Conservation (phyloP, 2,888 invertebrate genomes). For the Diploptera punctata region DNA sequence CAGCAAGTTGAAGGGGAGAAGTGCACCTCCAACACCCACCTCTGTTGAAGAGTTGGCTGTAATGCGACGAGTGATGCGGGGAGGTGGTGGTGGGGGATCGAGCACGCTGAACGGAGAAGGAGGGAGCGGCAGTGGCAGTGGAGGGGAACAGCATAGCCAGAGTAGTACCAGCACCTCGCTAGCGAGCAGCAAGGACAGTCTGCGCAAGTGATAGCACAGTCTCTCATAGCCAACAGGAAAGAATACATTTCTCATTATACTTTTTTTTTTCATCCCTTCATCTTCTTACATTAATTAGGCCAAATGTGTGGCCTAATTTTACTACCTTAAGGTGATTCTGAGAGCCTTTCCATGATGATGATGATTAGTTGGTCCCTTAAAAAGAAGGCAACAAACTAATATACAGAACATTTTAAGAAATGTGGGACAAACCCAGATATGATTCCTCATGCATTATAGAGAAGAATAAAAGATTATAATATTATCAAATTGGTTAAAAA, state of each 20-base stretch:
- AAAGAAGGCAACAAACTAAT: too few relatives aligned
- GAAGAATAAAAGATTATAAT: too few relatives aligned
- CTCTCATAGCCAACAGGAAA: too few relatives aligned
- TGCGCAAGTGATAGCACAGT: slow-evolving; percentile 48
- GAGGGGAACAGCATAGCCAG: slow-evolving; percentile 41
- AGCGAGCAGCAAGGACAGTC: slow-evolving; percentile 52
- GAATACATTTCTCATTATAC: not conserved
- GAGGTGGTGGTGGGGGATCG: slow-evolving; percentile 46
- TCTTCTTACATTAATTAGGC: too few relatives aligned
- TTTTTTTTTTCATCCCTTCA: not conserved
- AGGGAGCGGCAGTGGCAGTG: slow-evolving; percentile 45
- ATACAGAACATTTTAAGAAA: too few relatives aligned
- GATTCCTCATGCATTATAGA: too few relatives aligned
- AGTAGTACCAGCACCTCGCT: slow-evolving; percentile 51
- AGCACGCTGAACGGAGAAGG: slow-evolving; percentile 42
- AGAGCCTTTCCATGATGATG: too few relatives aligned
- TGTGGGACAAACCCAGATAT: too few relatives aligned
- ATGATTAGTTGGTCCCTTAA: too few relatives aligned
- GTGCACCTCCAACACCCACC: slow-evolving; percentile 51
- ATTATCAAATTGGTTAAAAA: too few relatives aligned
- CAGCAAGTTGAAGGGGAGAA: slow-evolving; percentile 52
- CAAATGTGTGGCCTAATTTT: too few relatives aligned
- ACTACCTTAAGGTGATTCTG: too few relatives aligned
- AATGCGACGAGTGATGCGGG: slow-evolving; percentile 44
- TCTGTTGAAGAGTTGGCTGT: slow-evolving; percentile 51